Percentiles rank a stretch among this genome's conserved stretches.
Evolutionary conservation across 1,140 invertebrate genomes (phyloP).

Genomic region (Drosophila baimaii): DNA sequence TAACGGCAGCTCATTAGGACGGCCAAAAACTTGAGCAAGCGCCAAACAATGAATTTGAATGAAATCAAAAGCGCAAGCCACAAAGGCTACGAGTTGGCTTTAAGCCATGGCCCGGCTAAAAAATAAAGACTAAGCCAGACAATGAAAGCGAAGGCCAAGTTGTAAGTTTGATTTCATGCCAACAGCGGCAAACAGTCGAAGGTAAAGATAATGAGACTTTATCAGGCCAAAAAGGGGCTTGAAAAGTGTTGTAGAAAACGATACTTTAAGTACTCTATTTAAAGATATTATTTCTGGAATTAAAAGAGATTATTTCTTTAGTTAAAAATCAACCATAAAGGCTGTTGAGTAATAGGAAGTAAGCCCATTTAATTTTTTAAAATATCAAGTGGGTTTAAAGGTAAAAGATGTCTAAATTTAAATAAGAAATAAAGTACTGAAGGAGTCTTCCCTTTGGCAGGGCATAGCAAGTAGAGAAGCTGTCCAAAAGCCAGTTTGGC

Average conservation of each 20-base stretch:
- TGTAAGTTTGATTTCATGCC: conserved; percentile 47
- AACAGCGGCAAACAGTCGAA: background rate
- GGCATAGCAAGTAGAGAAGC: conserved; percentile 12
- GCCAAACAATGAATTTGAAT: conserved; percentile 52
- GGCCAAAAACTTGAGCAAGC: conserved; percentile 36
- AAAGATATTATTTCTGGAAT: background rate
- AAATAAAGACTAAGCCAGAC: conserved; percentile 10
- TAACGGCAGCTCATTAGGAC: conserved; percentile 73
- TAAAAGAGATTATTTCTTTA: background rate
- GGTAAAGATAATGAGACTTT: conserved; percentile 10
- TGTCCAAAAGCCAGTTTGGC: conserved; percentile 46
- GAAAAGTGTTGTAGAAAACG: background rate
- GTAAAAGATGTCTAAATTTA: no score
- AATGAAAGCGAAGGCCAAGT: conserved; percentile 48
- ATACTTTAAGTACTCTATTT: no score
- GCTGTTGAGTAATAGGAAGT: no score
- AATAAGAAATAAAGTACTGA: background rate
- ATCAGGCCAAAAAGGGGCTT: background rate
- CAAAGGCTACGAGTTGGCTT: conserved; percentile 9
- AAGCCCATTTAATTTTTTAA: no score
- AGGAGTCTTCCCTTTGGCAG: conserved; percentile 6
- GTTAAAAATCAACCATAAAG: background rate
- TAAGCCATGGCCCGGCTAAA: conserved; percentile 10
- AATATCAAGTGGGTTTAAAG: no score
- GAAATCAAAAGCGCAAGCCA: conserved; percentile 60